Conservation (phyloP, 2,113 vertebrate species). For the Eidolon helvum region DNA sequence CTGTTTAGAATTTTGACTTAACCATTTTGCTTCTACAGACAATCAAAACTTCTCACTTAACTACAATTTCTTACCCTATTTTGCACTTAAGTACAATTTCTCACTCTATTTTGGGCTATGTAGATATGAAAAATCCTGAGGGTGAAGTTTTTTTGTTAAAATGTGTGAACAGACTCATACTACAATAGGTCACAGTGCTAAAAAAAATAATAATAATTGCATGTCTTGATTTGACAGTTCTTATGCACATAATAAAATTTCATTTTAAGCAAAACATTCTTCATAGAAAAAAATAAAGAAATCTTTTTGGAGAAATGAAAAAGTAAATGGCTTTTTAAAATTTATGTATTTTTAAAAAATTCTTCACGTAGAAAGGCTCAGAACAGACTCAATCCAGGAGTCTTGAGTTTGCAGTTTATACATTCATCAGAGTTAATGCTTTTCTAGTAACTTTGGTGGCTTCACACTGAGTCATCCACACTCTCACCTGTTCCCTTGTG, state of each 20-base stretch:
- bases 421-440: background rate
- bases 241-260: conserved; percentile 27
- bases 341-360: background rate
- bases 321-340: background rate
- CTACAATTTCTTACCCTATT: conserved; percentile 1
- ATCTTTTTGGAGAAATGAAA: background rate
- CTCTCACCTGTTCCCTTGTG: background rate
- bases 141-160: conserved; percentile 48
- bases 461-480: background rate
- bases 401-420: background rate
- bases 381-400: background rate
- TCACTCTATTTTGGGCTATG: background rate
- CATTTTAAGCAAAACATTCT: conserved; percentile 57
- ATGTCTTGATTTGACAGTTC: conserved; percentile 6
- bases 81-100: background rate
- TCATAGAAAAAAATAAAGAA: conserved; percentile 1
- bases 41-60: background rate
- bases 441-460: background rate
- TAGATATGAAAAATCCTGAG: background rate
- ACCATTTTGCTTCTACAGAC: background rate
- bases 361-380: background rate
- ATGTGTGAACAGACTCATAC: conserved; percentile 29
- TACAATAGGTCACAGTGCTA: background rate
- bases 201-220: background rate
- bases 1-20: background rate